A percentile compares a stretch with the other conserved stretches of the same genome.
These are phyloP conservation scores for Argentina silus DNA, from an alignment of 2,797 vertebrate species.

Conservation along the genomic window DNA sequence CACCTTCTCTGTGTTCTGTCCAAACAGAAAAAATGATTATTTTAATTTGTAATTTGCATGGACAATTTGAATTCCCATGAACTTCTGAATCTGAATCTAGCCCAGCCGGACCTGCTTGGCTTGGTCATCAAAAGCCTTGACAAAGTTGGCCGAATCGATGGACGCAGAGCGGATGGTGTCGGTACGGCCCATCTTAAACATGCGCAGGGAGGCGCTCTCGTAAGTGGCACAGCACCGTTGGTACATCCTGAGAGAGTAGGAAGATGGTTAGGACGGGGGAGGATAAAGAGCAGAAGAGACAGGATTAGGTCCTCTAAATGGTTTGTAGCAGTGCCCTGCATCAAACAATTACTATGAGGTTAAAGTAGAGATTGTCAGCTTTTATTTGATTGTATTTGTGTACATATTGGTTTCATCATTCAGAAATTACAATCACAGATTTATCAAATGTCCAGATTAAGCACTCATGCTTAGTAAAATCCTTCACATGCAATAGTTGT, in stretches of 20 bases:
- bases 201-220: conserved; percentile 90
- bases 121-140: conserved; percentile 82
- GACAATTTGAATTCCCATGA: neutral
- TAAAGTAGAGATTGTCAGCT: too few species aligned
- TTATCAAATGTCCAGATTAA: too few species aligned
- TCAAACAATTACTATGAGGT: too few species aligned
- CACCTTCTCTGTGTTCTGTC: conserved; percentile 87
- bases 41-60: neutral
- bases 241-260: conserved; percentile 78
- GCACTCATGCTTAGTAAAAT: too few species aligned
- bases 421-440: too few species aligned
- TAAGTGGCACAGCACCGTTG: conserved; percentile 84
- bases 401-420: too few species aligned
- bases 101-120: conserved; percentile 70
- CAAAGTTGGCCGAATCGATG: conserved; percentile 79
- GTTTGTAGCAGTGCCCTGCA: too few species aligned
- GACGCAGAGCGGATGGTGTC: conserved; percentile 93
- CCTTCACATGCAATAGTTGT: too few species aligned
- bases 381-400: too few species aligned
- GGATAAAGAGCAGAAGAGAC: neutral
- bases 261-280: neutral
- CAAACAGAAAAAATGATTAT: conserved; percentile 17
- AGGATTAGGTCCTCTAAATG: too few species aligned
- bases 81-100: neutral
- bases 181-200: conserved; percentile 91